Evolutionary conservation across 2,113 vertebrate genomes (phyloP).

Genomic region (Laticauda colubrina): DNA sequence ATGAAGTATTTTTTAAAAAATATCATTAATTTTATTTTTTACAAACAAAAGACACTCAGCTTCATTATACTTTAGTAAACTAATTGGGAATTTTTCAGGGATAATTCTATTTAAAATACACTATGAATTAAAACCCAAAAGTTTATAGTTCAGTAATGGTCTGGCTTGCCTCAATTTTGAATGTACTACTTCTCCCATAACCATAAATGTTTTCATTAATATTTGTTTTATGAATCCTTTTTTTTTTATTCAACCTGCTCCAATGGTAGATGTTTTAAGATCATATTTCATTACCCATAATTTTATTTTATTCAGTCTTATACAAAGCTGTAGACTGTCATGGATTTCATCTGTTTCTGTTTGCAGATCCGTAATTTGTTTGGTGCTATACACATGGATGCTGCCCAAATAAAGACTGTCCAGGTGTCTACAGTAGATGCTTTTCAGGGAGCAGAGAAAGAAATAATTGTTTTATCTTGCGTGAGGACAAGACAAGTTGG

Average conservation of each 20-base stretch:
- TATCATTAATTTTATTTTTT: background rate
- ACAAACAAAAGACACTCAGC: background rate
- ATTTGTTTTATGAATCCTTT: background rate
- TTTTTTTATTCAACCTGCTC: background rate
- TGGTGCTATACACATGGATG: background rate
- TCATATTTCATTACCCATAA: background rate
- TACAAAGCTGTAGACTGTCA: background rate
- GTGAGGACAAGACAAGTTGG: conserved; percentile 74
- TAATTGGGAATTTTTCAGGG: background rate
- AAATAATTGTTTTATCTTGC: conserved; percentile 74
- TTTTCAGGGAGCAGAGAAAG: conserved; percentile 80
- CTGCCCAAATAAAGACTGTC: conserved; percentile 52
- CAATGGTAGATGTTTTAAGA: background rate
- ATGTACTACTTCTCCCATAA: background rate
- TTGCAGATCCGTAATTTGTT: conserved; percentile 67
- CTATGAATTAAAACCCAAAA: background rate
- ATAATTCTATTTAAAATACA: background rate
- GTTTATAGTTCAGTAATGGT: background rate
- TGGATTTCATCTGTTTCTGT: background rate
- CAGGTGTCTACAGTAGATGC: conserved; percentile 80
- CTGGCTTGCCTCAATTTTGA: background rate
- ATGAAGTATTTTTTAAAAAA: background rate
- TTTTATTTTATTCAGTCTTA: background rate
- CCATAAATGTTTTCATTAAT: background rate
- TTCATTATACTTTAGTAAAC: background rate